These are phyloP conservation scores for Microtus montanus DNA, from an alignment of 2,113 vertebrate genomes.

Conservation along the genomic window DNA sequence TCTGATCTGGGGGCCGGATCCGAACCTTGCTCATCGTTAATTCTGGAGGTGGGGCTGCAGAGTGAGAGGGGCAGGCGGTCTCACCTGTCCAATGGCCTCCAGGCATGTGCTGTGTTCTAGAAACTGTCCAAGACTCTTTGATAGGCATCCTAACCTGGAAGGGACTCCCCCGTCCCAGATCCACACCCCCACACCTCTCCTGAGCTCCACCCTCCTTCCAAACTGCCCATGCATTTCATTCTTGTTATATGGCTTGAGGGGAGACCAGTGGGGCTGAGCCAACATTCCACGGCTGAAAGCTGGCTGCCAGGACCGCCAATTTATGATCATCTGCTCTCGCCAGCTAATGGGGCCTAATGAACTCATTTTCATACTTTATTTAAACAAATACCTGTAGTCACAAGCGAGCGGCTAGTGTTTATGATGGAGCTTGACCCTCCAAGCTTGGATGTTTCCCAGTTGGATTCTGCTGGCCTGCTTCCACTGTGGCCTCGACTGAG, in stretches of 20 bases:
- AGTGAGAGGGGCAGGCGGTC: no score
- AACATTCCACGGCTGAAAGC: neutral
- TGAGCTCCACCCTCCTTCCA: neutral
- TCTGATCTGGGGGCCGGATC: neutral
- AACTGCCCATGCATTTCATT: neutral
- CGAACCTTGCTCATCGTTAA: rapidly evolving
- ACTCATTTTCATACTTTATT: conserved; percentile 61
- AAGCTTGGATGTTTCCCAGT: neutral
- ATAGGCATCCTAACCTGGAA: neutral
- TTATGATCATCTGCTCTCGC: conserved; percentile 15
- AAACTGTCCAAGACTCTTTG: neutral
- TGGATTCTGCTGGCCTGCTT: neutral
- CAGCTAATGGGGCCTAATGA: conserved; percentile 58
- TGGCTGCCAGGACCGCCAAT: conserved; percentile 14
- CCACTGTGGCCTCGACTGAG: no score
- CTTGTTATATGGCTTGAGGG: neutral
- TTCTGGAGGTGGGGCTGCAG: rapidly evolving
- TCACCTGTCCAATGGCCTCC: rapidly evolving
- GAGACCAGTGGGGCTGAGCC: neutral
- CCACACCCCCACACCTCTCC: neutral
- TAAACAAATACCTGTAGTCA: conserved; percentile 33
- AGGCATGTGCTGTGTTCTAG: neutral
- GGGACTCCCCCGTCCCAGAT: neutral
- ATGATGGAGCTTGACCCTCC: neutral
- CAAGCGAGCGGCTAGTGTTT: neutral